Evolutionary conservation across 2,797 vertebrate species (phyloP), one percentile per base, ranked within the genome.

Genomic region (Australoheros facetus): DNA sequence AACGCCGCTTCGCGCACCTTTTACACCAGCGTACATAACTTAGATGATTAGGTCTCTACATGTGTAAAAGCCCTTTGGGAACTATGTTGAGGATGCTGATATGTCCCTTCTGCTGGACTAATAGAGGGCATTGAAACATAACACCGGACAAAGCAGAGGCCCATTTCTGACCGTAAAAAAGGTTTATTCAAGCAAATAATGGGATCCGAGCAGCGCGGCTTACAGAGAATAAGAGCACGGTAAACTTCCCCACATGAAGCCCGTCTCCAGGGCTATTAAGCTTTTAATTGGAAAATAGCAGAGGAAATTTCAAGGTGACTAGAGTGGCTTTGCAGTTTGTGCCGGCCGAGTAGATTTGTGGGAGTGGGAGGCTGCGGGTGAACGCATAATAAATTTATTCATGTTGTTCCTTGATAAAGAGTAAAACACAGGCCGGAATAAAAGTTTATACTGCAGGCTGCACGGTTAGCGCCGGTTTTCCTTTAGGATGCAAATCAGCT

Each of bases 131-230:
- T 96, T 97, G 97, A 97, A 97, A 98, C 95, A 95, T 93, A 97
- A 97, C 96, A 97, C 97, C 96, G 96, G 96, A 97, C 95, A 96
- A 94, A 92, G 95, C 94, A 85, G 85, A 94, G 93, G 96, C 96
- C 96, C 95, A 94, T 96, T 97, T 97, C 96, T 96, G 83, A 91
- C 92, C 93, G 89, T 95, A 96, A 99, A 99, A 93, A 97, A 95
- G 97, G 97, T 97, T 98, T 98, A 98, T 97, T 98, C 97, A 98
- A 98, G 98, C 98, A 98, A 96, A 96, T 97, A 97, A 99, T 98
- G 96, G 97, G 97, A 97, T 98, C 97, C 84, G 95, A 96, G 90
- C 95, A n/a, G 95, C 95, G 95, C 94, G 94, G 96, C 94, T 96
- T 95, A 45, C 96, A 74, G 94, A 95, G 96, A 96, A 96, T 94